Conservation (phyloP, 2,888 invertebrate genomes). For the Yponomeuta evonymella region DNA sequence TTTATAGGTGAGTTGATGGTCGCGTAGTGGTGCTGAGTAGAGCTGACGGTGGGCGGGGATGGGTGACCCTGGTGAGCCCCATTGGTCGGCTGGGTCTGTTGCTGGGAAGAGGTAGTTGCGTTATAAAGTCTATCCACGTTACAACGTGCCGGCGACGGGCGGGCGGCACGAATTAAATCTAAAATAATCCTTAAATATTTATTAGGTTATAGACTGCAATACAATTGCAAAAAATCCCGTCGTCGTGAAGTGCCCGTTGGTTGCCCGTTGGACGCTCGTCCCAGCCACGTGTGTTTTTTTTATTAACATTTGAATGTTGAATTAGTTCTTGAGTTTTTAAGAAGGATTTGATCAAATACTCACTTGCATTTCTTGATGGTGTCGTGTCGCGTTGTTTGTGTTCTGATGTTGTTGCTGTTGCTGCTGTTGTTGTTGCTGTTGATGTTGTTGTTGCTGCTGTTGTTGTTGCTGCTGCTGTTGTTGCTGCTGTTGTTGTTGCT, state of each 20-base stretch:
- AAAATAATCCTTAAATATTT: too few species aligned
- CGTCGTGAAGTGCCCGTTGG: too few species aligned
- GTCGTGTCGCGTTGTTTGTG: conserved; percentile 52
- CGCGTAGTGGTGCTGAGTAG: conserved; percentile 69
- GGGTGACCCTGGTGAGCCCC: conserved; percentile 68
- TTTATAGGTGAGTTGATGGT: conserved; percentile 71
- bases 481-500: conserved; percentile 34
- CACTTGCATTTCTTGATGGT: conserved; percentile 77
- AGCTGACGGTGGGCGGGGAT: conserved; percentile 68
- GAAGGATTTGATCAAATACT: conserved; percentile 28
- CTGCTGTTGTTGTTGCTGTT: conserved; percentile 36
- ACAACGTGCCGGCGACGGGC: too few species aligned
- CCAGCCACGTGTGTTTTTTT: too few species aligned
- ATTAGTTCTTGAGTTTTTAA: too few species aligned
- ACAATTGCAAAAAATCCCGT: too few species aligned
- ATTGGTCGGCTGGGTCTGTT: conserved; percentile 51
- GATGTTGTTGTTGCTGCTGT: conserved; percentile 58
- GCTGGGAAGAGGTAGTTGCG: conserved; percentile 2
- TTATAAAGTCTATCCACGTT: too few species aligned
- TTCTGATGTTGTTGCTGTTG: conserved; percentile 42
- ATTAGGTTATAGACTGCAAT: too few species aligned
- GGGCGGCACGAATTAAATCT: too few species aligned
- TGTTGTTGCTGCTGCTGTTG: conserved; percentile 28
- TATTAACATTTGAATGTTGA: too few species aligned
- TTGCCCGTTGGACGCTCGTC: too few species aligned